phyloP scores from a whole-genome alignment of 2,797 vertebrate genomes.

The Acrossocheilus fasciatus region DNA sequence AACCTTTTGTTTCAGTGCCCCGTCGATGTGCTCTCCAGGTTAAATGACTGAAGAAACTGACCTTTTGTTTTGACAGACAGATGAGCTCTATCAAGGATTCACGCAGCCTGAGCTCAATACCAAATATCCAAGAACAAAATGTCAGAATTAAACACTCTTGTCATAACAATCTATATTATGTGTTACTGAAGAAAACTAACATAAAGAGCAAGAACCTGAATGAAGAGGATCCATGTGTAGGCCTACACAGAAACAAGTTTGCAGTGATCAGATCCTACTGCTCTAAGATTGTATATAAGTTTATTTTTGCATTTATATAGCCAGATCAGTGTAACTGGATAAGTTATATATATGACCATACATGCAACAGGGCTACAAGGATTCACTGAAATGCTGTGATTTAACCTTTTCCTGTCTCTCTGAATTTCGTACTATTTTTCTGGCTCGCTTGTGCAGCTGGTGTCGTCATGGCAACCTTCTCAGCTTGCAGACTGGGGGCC shows the following conservation, averaged over 20 bases:
- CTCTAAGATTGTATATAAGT: not conserved
- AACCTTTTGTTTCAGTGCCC: not conserved
- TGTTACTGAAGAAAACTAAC: not conserved
- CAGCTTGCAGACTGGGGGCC: conserved; percentile 62
- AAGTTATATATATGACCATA: not conserved
- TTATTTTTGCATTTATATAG: not conserved
- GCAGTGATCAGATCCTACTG: not conserved
- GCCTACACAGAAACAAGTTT: not conserved
- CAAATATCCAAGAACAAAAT: conserved; percentile 14
- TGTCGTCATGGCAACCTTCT: conserved; percentile 75
- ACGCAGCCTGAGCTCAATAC: conserved; percentile 57
- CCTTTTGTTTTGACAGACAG: conserved; percentile 41
- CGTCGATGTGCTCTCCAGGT: not conserved
- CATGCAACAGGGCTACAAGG: not conserved
- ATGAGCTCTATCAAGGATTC: conserved; percentile 16
- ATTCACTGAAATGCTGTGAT: not conserved
- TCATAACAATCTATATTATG: conserved; percentile 11
- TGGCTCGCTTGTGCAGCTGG: conserved; percentile 56
- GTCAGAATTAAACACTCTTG: not conserved
- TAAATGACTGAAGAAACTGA: conserved; percentile 15
- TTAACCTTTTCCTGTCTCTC: not conserved
- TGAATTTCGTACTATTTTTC: conserved; percentile 64
- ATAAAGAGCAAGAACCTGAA: not conserved
- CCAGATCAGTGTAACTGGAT: not conserved
- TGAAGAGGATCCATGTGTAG: not conserved